Percentiles rank a stretch among this genome's conserved stretches.
These are phyloP conservation scores for Cyprinus carpio DNA, from an alignment of 2,113 vertebrate genomes.

Conservation along the genomic window DNA sequence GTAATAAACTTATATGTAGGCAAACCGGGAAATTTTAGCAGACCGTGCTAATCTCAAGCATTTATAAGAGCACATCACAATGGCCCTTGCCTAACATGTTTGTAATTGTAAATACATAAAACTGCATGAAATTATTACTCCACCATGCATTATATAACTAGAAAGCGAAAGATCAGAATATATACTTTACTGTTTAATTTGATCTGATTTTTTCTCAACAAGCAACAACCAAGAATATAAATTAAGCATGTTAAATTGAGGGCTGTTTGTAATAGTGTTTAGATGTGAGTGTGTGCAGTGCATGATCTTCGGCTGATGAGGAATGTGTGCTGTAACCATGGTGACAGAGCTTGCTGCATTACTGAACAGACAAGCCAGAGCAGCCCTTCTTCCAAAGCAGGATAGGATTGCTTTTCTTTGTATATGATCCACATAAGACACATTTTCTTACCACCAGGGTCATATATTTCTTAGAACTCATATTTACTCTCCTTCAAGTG, in stretches of 20 bases:
- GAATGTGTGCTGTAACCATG: slow-evolving; percentile 44
- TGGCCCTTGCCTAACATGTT: not conserved
- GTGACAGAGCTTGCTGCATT: slow-evolving; percentile 31
- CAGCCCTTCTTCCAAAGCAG: not conserved
- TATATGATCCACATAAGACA: not conserved
- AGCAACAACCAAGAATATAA: not conserved
- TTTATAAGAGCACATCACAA: not conserved
- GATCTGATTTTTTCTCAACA: not conserved
- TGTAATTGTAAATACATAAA: not conserved
- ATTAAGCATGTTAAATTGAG: not conserved
- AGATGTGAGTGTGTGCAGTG: not conserved
- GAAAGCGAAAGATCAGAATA: not conserved
- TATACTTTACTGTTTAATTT: not conserved
- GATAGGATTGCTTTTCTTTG: not conserved
- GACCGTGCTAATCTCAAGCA: not conserved
- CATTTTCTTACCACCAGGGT: not conserved
- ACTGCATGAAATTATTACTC: not conserved
- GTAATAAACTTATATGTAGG: not conserved
- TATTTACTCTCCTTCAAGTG: not conserved
- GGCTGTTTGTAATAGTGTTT: slow-evolving; percentile 16
- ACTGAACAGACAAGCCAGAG: not conserved
- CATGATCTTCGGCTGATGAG: slow-evolving; percentile 1
- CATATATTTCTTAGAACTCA: not conserved
- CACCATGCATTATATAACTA: not conserved
- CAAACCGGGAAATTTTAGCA: no score